These are phyloP conservation scores for Meteorus colon DNA, from an alignment of 2,888 invertebrate genomes.

Conservation along the genomic window DNA sequence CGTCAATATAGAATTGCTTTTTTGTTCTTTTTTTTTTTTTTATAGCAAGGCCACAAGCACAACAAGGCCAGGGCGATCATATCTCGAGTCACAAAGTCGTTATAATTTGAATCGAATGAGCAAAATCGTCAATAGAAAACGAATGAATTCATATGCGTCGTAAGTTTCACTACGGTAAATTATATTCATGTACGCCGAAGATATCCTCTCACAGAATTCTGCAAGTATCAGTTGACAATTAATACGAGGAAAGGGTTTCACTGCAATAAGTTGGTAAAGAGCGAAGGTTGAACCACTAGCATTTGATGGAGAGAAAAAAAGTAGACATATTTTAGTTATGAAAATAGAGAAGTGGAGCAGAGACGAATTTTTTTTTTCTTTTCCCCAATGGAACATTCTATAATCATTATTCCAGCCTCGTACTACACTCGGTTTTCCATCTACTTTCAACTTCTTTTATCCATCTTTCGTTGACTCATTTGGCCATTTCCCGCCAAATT, in stretches of 20 bases:
- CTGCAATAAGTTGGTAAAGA: too few species aligned
- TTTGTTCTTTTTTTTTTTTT: background rate
- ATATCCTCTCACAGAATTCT: too few species aligned
- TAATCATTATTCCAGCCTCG: background rate
- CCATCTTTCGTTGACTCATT: background rate
- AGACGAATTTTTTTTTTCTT: background rate
- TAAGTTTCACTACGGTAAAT: too few species aligned
- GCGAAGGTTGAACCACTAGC: slow-evolving; percentile 4
- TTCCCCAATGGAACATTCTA: background rate
- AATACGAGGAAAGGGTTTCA: too few species aligned
- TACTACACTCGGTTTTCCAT: background rate
- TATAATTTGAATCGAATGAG: background rate
- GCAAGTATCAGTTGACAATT: too few species aligned
- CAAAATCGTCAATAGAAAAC: too few species aligned
- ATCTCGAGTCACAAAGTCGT: background rate
- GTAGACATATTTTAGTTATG: slow-evolving; percentile 46
- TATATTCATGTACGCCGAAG: too few species aligned
- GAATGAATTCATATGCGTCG: too few species aligned
- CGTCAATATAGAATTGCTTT: background rate
- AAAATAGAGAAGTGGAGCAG: background rate
- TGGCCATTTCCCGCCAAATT: background rate
- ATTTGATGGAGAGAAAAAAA: slow-evolving; percentile 56
- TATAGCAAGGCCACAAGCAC: slow-evolving; percentile 32
- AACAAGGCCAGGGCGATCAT: slow-evolving; percentile 23
- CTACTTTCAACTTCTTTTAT: background rate